Percentiles rank a stretch among this genome's conserved stretches.
These are phyloP conservation scores for Phocides pigmalion DNA, from an alignment of 1,140 invertebrate genomes.

Conservation along the genomic window DNA sequence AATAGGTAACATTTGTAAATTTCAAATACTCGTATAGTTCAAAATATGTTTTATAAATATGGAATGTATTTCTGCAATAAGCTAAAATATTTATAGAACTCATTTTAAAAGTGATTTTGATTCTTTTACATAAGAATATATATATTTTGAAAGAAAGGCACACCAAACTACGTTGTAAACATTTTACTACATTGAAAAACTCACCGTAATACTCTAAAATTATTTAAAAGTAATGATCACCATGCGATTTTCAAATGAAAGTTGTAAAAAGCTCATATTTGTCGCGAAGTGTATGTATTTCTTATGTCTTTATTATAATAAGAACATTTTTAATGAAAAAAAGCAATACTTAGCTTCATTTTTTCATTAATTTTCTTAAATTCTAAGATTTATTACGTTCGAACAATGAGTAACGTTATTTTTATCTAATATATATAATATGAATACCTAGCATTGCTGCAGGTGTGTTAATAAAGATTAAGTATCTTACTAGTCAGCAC, in stretches of 20 bases:
- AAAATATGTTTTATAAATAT: conserved; percentile 42
- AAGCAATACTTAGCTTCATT: too few relatives aligned
- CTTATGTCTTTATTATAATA: not conserved
- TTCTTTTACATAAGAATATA: conserved; percentile 7
- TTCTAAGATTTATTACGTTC: not conserved
- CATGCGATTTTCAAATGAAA: not conserved
- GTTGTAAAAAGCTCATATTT: not conserved
- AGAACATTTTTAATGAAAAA: too few relatives aligned
- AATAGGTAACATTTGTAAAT: conserved; percentile 20
- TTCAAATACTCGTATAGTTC: conserved; percentile 9
- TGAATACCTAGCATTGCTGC: conserved; percentile 2
- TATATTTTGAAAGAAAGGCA: conserved; percentile 18
- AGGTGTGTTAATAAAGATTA: conserved; percentile 3
- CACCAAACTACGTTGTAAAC: conserved; percentile 20
- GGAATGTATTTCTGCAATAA: conserved; percentile 48
- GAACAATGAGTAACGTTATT: not conserved
- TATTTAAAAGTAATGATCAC: not conserved
- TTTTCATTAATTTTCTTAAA: not conserved
- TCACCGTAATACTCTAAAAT: not conserved
- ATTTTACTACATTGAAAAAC: not conserved
- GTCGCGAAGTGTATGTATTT: not conserved
- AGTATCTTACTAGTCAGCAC: conserved; percentile 24
- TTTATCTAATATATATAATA: conserved; percentile 9
- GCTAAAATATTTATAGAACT: conserved; percentile 11
- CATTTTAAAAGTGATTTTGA: not conserved